Base-by-base conservation (phyloP, 1,140 invertebrate species). In the Schlechtendalia chinensis region DNA sequence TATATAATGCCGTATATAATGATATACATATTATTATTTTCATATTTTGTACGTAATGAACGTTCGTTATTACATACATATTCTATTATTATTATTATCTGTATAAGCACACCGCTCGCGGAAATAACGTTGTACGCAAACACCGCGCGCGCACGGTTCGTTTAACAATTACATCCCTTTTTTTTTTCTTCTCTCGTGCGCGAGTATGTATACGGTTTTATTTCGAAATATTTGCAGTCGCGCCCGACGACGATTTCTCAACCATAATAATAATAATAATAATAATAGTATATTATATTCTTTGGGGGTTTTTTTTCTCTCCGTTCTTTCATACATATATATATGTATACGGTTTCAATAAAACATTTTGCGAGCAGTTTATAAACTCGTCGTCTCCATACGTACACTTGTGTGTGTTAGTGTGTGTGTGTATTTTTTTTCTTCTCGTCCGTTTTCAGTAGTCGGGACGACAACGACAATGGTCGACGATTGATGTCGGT, bases 321-420 rank as follows among this genome's bases (percentile, higher is more conserved):
- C 29, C 11, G 24, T 45, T 45, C 54, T 24, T 59, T 59, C 45
- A 39, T 39, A 39, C 8, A 39, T 39, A 39, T 39, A 39, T 39
- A 39, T 39, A 39, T 39, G 8, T 27, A 45, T 24, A 39, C 54
- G 53, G 22, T 50, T 77, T 63, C 75, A 63, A 79, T 79, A 79
- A 79, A 79, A 79, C 75, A 79, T 79, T 79, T 79, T 63, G 75
- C 54, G 54, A 59, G n/a, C 69, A 54, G 58, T 79, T 47, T 79
- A 77, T 77, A 77, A 77, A 77, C 74, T 45, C 54, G 27, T 54
- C 50, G 32, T 77, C 14, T 59, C 29, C 59, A 58, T 77, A 32
- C 22, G 27, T 58, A 27, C 47, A 50, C 32, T 39, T 8, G 32
- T 8, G 32, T 8, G 32, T 8, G 32, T n/a, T n/a, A n/a, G n/a